Percentiles rank a stretch among this genome's conserved stretches.
These are phyloP conservation scores for Crepidodera aurea DNA, from an alignment of 2,888 invertebrate genomes.

Conservation along the genomic window DNA sequence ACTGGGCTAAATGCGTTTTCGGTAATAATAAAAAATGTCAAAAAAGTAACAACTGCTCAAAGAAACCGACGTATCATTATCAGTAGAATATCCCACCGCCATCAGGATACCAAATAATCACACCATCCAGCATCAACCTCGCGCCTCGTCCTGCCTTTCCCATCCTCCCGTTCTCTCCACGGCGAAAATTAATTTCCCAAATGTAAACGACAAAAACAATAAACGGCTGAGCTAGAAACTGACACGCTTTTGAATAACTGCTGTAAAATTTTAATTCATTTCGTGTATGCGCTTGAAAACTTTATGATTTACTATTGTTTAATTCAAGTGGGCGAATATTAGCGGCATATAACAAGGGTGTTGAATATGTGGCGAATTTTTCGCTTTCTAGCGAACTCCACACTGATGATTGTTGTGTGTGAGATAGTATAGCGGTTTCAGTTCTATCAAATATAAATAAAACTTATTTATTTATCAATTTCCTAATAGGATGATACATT, in stretches of 20 bases:
- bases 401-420: not conserved
- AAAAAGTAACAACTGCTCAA: too few relatives aligned
- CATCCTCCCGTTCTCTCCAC: not conserved
- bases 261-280: slow-evolving; percentile 60
- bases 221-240: slow-evolving; percentile 47
- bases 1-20: too few relatives aligned
- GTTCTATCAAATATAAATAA: too few relatives aligned
- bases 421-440: too few relatives aligned
- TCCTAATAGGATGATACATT: too few relatives aligned
- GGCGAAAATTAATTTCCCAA: slow-evolving; percentile 51
- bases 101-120: not conserved
- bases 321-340: slow-evolving; percentile 53
- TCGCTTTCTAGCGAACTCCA: slow-evolving; percentile 38
- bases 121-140: not conserved
- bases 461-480: too few relatives aligned
- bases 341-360: slow-evolving; percentile 45
- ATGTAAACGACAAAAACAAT: slow-evolving; percentile 54
- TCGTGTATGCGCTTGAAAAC: slow-evolving; percentile 58
- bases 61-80: too few relatives aligned
- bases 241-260: slow-evolving; percentile 51
- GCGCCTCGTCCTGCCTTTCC: not conserved
- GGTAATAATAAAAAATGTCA: too few relatives aligned
- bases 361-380: slow-evolving; percentile 50
- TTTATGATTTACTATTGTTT: slow-evolving; percentile 55
- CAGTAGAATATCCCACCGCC: not conserved